phyloP scores from a whole-genome alignment of 1,140 invertebrate genomes.

The Calliopsis andreniformis region DNA sequence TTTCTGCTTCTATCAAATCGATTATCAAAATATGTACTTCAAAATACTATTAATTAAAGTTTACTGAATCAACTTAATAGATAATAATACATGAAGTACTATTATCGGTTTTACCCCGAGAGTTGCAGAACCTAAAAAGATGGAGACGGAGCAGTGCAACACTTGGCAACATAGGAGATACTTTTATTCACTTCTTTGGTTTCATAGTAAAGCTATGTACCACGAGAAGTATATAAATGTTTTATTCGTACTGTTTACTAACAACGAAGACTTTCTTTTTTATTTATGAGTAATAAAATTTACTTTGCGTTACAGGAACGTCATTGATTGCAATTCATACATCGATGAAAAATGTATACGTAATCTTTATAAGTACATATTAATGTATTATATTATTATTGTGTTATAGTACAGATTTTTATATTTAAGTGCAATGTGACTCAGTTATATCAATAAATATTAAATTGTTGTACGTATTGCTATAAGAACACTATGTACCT shows the following conservation, averaged over 20 bases:
- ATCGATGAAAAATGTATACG: too few relatives aligned
- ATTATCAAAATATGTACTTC: background rate
- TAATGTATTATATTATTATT: too few relatives aligned
- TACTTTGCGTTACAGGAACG: too few relatives aligned
- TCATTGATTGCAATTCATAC: too few relatives aligned
- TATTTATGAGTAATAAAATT: too few relatives aligned
- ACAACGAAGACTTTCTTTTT: too few relatives aligned
- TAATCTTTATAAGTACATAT: too few relatives aligned
- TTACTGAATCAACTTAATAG: too few relatives aligned
- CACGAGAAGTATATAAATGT: too few relatives aligned
- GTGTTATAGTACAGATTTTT: too few relatives aligned
- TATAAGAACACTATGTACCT: conserved; percentile 14
- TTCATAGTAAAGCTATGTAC: too few relatives aligned
- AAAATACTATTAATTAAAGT: background rate
- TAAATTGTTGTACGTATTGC: background rate
- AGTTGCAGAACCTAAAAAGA: conserved; percentile 30
- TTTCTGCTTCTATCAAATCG: conserved; percentile 12
- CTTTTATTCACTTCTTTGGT: conserved; percentile 17
- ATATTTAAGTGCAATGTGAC: background rate
- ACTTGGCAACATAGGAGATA: conserved; percentile 42
- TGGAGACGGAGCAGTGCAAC: conserved; percentile 19
- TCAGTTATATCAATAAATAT: background rate
- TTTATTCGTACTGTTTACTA: too few relatives aligned
- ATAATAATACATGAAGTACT: background rate
- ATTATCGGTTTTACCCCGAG: background rate